Conservation (phyloP, 1,140 invertebrate species). For the Pemphigus obesinymphae region DNA sequence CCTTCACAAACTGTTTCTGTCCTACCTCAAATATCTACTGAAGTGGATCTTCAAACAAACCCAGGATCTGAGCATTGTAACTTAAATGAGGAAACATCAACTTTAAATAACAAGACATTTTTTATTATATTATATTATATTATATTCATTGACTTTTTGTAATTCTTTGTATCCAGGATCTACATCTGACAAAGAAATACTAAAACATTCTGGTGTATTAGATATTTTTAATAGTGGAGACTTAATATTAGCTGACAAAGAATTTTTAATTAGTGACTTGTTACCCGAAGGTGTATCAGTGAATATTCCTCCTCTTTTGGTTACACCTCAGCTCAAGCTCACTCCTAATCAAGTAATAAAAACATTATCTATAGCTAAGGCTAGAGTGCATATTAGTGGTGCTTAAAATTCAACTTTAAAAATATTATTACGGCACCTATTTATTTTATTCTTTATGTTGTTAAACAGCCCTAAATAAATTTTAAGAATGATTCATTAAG, state of each 20-base stretch:
- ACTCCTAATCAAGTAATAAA: background rate
- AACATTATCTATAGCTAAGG: background rate
- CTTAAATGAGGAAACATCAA: too few species aligned
- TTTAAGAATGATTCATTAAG: too few species aligned
- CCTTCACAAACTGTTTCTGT: too few species aligned
- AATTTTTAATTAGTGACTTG: too few species aligned
- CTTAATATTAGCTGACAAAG: background rate
- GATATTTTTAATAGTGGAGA: background rate
- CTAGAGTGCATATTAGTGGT: background rate
- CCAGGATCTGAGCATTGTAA: too few species aligned
- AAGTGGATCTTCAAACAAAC: too few species aligned
- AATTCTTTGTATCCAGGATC: background rate
- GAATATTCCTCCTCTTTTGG: background rate
- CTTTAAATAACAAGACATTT: background rate
- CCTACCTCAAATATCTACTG: too few species aligned
- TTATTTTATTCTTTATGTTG: too few species aligned
- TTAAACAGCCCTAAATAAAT: too few species aligned
- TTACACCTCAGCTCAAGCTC: background rate
- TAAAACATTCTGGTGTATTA: background rate
- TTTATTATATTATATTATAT: background rate
- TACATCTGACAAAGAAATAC: background rate
- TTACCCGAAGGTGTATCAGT: too few species aligned
- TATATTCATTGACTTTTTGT: background rate
- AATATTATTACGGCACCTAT: too few species aligned
- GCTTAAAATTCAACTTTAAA: too few species aligned